Evolutionary conservation across 1,140 invertebrate species (phyloP).

Genomic region (Penaeus japonicus): DNA sequence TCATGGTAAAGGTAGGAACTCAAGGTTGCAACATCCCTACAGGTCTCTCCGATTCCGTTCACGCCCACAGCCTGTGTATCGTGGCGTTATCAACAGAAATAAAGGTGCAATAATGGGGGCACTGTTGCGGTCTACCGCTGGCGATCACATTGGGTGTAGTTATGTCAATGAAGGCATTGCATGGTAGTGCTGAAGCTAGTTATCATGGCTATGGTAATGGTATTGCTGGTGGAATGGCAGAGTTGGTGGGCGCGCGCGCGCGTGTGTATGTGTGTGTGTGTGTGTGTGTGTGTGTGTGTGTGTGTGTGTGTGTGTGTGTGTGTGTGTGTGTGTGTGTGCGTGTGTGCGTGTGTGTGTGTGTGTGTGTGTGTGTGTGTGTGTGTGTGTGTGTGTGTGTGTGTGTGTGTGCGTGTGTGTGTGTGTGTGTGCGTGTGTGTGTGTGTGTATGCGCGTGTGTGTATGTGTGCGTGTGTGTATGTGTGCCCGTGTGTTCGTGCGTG

Average conservation of each 20-base stretch:
- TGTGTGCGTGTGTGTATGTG: not conserved
- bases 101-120: too few species aligned
- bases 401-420: constrained; percentile 12
- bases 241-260: not conserved
- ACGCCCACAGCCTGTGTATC: too few species aligned
- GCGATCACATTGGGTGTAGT: too few species aligned
- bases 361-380: constrained; percentile 20
- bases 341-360: not conserved
- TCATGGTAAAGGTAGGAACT: too few species aligned
- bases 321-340: constrained; percentile 10
- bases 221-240: not conserved
- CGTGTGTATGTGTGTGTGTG: not conserved
- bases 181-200: too few species aligned
- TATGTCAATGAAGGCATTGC: too few species aligned
- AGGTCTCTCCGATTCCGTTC: too few species aligned
- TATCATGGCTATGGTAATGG: too few species aligned
- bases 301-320: too few species aligned
- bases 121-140: too few species aligned
- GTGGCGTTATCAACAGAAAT: too few species aligned
- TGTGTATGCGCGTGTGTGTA: not conserved
- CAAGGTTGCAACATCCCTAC: too few species aligned
- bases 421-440: not conserved
- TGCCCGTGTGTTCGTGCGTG: not conserved
- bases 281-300: not conserved
- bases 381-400: not conserved